Evolutionary conservation across 2,113 vertebrate genomes (phyloP).

Genomic region (Clarias macrocephalus): DNA sequence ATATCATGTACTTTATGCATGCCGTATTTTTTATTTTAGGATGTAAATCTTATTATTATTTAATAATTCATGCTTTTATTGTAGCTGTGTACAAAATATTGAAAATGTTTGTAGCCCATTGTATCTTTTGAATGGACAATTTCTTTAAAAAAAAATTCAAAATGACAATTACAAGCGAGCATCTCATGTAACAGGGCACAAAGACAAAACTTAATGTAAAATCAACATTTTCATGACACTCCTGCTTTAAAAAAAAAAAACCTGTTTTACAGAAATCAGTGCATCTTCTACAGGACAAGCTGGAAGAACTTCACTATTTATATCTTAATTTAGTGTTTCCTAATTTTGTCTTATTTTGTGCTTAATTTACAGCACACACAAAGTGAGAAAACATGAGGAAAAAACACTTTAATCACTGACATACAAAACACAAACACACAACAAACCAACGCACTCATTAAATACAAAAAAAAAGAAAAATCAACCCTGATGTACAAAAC

Average conservation of each 20-base stretch:
- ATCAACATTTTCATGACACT: not conserved
- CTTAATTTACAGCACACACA: no score
- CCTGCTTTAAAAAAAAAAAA: no score
- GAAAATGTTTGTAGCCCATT: not conserved
- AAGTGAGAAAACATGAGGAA: no score
- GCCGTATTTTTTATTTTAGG: not conserved
- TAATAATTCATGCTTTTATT: not conserved
- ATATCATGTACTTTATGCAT: not conserved
- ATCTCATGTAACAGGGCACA: not conserved
- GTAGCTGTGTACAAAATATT: not conserved
- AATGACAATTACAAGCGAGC: not conserved
- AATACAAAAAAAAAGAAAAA: no score
- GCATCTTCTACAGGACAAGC: not conserved
- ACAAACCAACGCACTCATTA: no score
- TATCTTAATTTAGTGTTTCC: not conserved
- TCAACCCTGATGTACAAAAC: no score
- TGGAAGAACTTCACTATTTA: not conserved
- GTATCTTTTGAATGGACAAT: not conserved
- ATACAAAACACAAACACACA: no score
- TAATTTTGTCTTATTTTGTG: no score
- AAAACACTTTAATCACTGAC: no score
- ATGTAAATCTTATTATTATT: not conserved
- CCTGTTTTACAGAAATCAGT: not conserved
- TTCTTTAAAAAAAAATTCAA: not conserved
- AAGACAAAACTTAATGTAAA: not conserved